Evolutionary conservation across 2,113 vertebrate species (phyloP).

Genomic region (Rhynchopsitta pachyrhyncha): DNA sequence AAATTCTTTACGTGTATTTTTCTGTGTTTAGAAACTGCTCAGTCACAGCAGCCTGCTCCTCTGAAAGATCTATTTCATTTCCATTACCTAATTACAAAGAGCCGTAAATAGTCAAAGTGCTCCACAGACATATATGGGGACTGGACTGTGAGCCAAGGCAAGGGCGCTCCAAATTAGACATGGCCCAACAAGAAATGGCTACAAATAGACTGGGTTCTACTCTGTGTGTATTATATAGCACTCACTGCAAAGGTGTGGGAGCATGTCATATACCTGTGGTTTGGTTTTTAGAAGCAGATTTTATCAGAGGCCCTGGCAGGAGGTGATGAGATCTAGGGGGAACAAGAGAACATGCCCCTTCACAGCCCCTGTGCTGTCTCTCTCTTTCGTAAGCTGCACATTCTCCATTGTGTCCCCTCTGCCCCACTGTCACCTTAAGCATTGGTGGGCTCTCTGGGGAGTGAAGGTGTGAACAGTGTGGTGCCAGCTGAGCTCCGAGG

Average conservation of each 20-base stretch:
- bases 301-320: background rate
- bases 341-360: background rate
- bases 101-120: background rate
- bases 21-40: background rate
- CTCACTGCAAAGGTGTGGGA: background rate
- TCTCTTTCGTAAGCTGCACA: accelerated
- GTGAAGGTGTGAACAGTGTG: background rate
- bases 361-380: accelerated
- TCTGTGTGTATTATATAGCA: accelerated
- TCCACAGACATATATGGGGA: background rate
- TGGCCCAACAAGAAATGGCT: background rate
- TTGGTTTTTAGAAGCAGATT: background rate
- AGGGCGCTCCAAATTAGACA: background rate
- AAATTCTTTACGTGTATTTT: background rate
- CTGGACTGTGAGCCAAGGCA: background rate
- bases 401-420: background rate
- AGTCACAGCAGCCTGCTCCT: background rate
- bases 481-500: background rate
- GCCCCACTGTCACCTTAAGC: accelerated
- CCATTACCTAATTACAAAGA: background rate
- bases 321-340: background rate
- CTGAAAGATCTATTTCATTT: background rate
- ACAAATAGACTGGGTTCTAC: background rate
- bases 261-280: background rate
- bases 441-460: accelerated